Percentiles rank a stretch among this genome's conserved stretches.
phyloP scores from a whole-genome alignment of 2,113 vertebrate species.

The Rafetus swinhoei region DNA sequence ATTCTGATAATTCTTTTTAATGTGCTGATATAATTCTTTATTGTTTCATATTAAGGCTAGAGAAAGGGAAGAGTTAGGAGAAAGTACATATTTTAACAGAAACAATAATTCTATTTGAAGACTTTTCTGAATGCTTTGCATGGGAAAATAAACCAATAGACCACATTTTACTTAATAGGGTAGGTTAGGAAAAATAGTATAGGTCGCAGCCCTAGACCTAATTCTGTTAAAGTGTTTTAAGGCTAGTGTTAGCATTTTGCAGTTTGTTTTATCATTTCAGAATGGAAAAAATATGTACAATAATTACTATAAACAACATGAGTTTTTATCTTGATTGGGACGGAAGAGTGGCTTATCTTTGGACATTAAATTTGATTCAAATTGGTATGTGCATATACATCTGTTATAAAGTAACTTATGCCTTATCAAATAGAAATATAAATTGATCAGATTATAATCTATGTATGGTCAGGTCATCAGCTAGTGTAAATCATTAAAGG shows the following conservation, averaged over 20 bases:
- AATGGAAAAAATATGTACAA: slow-evolving; percentile 10
- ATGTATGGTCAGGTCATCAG: neutral
- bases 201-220: slow-evolving; percentile 38
- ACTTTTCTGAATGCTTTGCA: slow-evolving; percentile 71
- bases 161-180: slow-evolving; percentile 58
- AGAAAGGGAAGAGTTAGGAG: slow-evolving; percentile 64
- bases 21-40: slow-evolving; percentile 74
- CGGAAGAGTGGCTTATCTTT: neutral
- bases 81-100: slow-evolving; percentile 79
- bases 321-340: neutral
- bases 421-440: neutral
- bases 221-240: slow-evolving; percentile 46
- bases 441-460: neutral
- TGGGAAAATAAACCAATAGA: slow-evolving; percentile 78
- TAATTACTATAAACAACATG: slow-evolving; percentile 13
- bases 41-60: slow-evolving; percentile 78
- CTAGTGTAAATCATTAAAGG: neutral
- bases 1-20: slow-evolving; percentile 78
- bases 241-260: slow-evolving; percentile 38
- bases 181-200: slow-evolving; percentile 28
- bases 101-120: slow-evolving; percentile 78
- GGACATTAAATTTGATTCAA: neutral
- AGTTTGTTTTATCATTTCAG: slow-evolving; percentile 43
- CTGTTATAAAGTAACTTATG: too few species aligned
- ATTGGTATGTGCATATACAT: too few species aligned